These are phyloP conservation scores for Hymenochirus boettgeri DNA, from an alignment of 2,113 vertebrate species.

Conservation along the genomic window DNA sequence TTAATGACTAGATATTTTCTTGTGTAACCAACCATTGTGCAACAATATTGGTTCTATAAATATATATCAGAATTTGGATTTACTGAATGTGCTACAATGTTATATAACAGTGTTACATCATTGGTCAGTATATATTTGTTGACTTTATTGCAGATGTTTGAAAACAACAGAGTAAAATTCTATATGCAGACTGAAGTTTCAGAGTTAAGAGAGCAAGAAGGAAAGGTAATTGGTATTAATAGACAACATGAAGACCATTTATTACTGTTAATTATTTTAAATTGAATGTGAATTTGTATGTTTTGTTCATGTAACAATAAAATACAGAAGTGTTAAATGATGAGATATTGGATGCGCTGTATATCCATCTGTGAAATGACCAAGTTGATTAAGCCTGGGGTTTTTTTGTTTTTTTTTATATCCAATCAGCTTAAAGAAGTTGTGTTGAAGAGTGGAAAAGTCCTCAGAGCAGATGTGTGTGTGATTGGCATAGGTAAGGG, in stretches of 20 bases:
- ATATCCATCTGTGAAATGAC: not conserved
- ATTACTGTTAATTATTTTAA: too few species aligned
- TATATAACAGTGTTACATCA: too few species aligned
- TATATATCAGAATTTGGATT: too few species aligned
- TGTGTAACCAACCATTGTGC: too few species aligned
- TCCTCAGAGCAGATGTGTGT: constrained; percentile 88
- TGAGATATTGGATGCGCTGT: too few species aligned
- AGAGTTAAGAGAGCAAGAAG: constrained; percentile 89
- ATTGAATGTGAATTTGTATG: too few species aligned
- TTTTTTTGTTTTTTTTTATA: constrained; percentile 25
- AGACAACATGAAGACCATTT: too few species aligned
- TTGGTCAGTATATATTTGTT: too few species aligned
- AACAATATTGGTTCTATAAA: too few species aligned
- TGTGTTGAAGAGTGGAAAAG: constrained; percentile 93
- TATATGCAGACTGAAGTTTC: constrained; percentile 97
- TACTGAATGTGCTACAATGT: too few species aligned
- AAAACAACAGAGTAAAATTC: constrained; percentile 92
- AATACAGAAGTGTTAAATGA: not conserved
- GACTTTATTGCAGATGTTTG: constrained; percentile 75
- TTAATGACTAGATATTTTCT: too few species aligned
- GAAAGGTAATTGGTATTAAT: constrained; percentile 76
- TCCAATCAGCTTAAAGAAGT: constrained; percentile 92
- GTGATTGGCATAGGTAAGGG: constrained; percentile 86
- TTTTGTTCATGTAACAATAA: not conserved
- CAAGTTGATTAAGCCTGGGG: too few species aligned